A percentile compares a stretch with the other conserved stretches of the same genome.
These are phyloP conservation scores for Pungitius pungitius DNA, from an alignment of 2,113 vertebrate genomes.

Conservation along the genomic window DNA sequence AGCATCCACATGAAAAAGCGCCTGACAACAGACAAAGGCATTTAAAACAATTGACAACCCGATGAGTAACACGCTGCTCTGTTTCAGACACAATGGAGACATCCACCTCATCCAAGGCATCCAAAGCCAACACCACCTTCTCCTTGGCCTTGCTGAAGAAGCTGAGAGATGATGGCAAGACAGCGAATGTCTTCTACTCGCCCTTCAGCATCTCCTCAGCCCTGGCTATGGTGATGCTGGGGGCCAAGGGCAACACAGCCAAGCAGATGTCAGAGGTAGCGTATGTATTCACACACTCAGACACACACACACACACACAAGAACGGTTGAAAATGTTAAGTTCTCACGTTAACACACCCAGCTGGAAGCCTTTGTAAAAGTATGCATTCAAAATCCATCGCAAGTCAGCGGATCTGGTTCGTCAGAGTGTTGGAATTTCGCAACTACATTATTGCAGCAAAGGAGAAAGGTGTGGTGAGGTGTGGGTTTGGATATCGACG, in stretches of 20 bases:
- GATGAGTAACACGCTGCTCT: background rate
- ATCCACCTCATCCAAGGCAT: background rate
- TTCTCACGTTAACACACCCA: background rate
- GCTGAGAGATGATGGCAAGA: constrained; percentile 68
- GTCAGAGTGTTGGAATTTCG: background rate
- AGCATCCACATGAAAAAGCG: background rate
- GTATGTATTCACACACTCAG: background rate
- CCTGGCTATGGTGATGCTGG: constrained; percentile 86
- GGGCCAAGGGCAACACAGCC: constrained; percentile 84
- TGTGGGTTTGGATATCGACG: background rate
- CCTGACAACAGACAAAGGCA: no score
- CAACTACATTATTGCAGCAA: background rate
- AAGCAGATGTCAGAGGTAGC: constrained; percentile 87
- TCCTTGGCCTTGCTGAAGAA: constrained; percentile 83
- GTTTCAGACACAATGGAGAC: background rate
- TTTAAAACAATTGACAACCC: background rate
- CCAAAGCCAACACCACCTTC: constrained; percentile 83
- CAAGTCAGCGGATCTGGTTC: background rate
- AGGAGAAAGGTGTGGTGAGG: background rate
- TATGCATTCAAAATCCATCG: background rate
- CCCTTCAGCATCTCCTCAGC: constrained; percentile 86
- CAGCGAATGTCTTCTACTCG: constrained; percentile 84
- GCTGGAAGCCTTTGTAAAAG: background rate
- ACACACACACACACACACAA: background rate
- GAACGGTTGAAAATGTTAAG: background rate